Base-by-base conservation (phyloP, 2,888 invertebrate species). In the Erebia epiphron region DNA sequence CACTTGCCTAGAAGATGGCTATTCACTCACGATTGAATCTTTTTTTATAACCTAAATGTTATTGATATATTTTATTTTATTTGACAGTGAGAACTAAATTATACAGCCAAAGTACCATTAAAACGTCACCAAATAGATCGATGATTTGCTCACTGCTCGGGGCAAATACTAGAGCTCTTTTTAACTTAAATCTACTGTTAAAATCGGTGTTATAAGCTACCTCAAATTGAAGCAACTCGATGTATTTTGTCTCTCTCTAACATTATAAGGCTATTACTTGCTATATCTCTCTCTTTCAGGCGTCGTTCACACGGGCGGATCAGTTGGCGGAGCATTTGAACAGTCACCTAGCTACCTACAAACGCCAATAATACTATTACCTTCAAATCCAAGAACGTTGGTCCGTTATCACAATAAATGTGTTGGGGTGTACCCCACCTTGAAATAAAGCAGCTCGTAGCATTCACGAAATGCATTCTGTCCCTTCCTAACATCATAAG, bases 261-360 rank as follows among this genome's bases (percentile, higher is more conserved):
- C 52, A 64, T 16, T 8, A 2, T 16, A n/a, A 52, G 11, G 26
- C 50, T 52, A 14, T 52, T 35, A 52, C 1, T 8, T 41, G 14
- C 41, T 52, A 2, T 52, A 2, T 50, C 16, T 35, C 3, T 66
- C 46, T 70, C n/a, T n/a, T 57, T 18, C 87, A 91, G 91, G 91
- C 91, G 0, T 92, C 92, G 0, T 93, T 93, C 83, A 91, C 87
- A 0, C 86, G 90, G 60, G 91, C 93, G 0, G 92, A 93, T 63
- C 92, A 92, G 14, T 77, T 94, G 2, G 93, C 94, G 0, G 89
- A 91, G 70, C 94, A 93, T 62, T 82, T 94, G 3, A 94, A 94
- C 89, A 93, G 93, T 72, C 94, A 94, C 77, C 86, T 94, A 75
- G 93, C 92, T 1, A 91, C 90, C 83, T 93, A 94, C 85, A 92